Conservation (phyloP, 2,888 invertebrate genomes). For the Caenorhabditis auriculariae region DNA sequence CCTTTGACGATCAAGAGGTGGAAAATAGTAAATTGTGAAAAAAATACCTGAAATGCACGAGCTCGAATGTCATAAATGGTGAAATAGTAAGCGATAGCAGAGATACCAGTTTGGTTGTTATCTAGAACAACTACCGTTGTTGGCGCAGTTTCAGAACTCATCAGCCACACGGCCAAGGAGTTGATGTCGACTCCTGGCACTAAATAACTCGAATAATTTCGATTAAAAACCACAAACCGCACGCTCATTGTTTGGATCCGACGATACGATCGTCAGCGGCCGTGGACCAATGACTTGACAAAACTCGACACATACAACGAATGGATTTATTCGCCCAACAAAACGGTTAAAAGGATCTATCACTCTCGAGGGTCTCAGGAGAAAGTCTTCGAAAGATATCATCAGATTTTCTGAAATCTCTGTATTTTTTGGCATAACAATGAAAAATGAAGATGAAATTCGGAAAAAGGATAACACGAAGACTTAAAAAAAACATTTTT, state of each 20-base stretch:
- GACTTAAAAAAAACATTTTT: too few species aligned
- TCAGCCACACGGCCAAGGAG: constrained; percentile 53
- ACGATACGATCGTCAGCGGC: constrained; percentile 39
- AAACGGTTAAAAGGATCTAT: constrained; percentile 43
- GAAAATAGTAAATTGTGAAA: neutral
- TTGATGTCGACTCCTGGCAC: constrained; percentile 44
- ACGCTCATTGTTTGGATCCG: constrained; percentile 12
- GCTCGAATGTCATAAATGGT: constrained; percentile 55
- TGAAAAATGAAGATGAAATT: too few species aligned
- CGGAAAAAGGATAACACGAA: too few species aligned
- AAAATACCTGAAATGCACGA: constrained; percentile 50
- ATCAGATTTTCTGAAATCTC: too few species aligned
- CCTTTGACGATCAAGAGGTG: neutral
- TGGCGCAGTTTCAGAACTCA: constrained; percentile 54
- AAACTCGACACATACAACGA: constrained; percentile 53
- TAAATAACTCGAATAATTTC: constrained; percentile 8
- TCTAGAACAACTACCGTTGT: constrained; percentile 49
- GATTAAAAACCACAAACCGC: neutral
- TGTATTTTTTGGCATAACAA: too few species aligned
- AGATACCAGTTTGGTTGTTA: constrained; percentile 54
- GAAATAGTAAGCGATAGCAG: constrained; percentile 52
- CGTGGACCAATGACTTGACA: constrained; percentile 56
- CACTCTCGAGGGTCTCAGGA: constrained; percentile 23
- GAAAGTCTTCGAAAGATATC: constrained; percentile 35
- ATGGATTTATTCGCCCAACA: constrained; percentile 31